phyloP scores from a whole-genome alignment of 1,140 invertebrate species.

The Aphelenchoides avenae region DNA sequence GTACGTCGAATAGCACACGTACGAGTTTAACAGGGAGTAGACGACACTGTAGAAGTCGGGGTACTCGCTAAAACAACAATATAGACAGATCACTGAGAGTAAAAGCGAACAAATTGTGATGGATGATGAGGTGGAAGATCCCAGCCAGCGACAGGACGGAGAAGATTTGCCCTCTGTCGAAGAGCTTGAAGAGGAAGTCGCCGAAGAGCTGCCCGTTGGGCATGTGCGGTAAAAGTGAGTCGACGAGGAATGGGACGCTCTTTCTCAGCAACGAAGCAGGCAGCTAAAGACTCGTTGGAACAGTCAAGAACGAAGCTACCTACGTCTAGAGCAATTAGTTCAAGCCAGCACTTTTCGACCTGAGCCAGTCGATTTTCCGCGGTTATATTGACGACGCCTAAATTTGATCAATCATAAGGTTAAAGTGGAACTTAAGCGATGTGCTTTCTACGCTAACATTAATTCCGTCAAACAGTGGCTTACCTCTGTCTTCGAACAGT shows the following conservation, averaged over 20 bases:
- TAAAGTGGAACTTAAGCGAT: too few species aligned
- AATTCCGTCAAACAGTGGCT: too few species aligned
- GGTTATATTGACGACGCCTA: too few species aligned
- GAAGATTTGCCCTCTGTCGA: constrained; percentile 8
- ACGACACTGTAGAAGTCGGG: constrained; percentile 29
- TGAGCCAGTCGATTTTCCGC: too few species aligned
- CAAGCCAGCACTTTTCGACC: too few species aligned
- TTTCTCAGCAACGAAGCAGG: not conserved
- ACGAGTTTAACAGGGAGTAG: constrained; percentile 14
- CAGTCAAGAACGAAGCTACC: too few species aligned
- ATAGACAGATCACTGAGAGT: constrained; percentile 2
- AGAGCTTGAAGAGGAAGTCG: constrained; percentile 21
- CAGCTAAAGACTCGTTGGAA: constrained; percentile 15
- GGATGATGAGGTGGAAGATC: constrained; percentile 20
- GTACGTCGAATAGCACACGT: constrained; percentile 27
- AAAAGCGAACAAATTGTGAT: constrained; percentile 18
- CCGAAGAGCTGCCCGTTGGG: constrained; percentile 17
- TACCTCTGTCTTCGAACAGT: too few species aligned
- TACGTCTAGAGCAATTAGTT: too few species aligned
- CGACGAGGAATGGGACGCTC: constrained; percentile 13
- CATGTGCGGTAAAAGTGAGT: constrained; percentile 12
- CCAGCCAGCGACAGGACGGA: constrained; percentile 15
- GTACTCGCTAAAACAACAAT: constrained; percentile 19
- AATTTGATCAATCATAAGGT: too few species aligned
- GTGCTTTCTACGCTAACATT: too few species aligned